A percentile compares a stretch with the other conserved stretches of the same genome.
These are phyloP conservation scores for Hermaeophaga mercurialis DNA, from an alignment of 2,888 invertebrate genomes.

Conservation along the genomic window DNA sequence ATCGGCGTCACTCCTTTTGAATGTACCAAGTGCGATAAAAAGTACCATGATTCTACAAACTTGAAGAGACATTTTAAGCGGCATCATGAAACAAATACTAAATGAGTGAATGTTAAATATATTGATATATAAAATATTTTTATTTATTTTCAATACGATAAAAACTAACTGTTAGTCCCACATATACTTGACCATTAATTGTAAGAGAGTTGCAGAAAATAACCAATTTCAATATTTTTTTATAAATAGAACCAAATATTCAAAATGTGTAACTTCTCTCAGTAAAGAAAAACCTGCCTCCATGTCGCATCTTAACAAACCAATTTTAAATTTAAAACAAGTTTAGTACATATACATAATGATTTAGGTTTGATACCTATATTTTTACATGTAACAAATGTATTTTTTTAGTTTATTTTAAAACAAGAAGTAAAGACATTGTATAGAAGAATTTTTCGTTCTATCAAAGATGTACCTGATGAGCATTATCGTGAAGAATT, in stretches of 20 bases:
- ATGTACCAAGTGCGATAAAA: conserved; percentile 47
- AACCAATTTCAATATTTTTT: too few relatives aligned
- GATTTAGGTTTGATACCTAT: not conserved
- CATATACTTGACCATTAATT: too few relatives aligned
- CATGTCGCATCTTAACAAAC: conserved; percentile 41
- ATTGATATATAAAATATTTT: too few relatives aligned
- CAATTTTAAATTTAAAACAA: conserved; percentile 65
- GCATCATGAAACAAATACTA: conserved; percentile 20
- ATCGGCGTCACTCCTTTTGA: conserved; percentile 47
- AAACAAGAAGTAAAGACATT: conserved; percentile 78
- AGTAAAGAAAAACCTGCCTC: too few relatives aligned
- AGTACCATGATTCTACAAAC: conserved; percentile 34
- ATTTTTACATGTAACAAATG: not conserved
- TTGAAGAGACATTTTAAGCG: conserved; percentile 25
- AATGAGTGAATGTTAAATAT: too few relatives aligned
- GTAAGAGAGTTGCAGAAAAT: too few relatives aligned
- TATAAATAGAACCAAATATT: too few relatives aligned
- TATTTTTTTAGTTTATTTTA: conserved; percentile 71
- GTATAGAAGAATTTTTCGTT: conserved; percentile 74
- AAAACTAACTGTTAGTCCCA: too few relatives aligned
- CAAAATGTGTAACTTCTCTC: too few relatives aligned
- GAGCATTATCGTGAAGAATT: conserved; percentile 67
- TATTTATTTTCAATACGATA: too few relatives aligned
- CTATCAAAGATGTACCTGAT: conserved; percentile 70
- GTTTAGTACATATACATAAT: conserved; percentile 55